phyloP scores from a whole-genome alignment of 2,888 invertebrate genomes.

The Lycaena phlaeas region DNA sequence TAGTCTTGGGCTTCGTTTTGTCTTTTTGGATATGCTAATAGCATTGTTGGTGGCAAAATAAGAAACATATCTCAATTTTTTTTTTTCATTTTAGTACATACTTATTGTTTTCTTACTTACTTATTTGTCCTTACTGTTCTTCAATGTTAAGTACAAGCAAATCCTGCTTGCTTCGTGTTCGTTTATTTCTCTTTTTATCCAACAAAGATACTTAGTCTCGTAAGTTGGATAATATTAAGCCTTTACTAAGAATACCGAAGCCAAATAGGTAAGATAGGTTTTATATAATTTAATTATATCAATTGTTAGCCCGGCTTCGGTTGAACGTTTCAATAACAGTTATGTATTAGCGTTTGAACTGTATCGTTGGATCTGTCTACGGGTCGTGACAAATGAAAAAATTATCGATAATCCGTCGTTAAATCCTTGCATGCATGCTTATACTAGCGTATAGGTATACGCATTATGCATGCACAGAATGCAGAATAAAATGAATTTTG shows the following conservation, averaged over 20 bases:
- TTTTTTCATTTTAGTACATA: too few relatives aligned
- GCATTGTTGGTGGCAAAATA: too few relatives aligned
- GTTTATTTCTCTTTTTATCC: too few relatives aligned
- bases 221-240: constrained; percentile 9
- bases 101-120: too few relatives aligned
- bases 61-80: too few relatives aligned
- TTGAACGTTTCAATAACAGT: constrained; percentile 10
- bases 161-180: too few relatives aligned
- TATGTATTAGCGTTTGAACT: neutral
- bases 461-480: neutral
- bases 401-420: neutral
- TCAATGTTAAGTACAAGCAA: too few relatives aligned
- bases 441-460: neutral
- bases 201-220: too few relatives aligned
- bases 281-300: constrained; percentile 55
- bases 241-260: constrained; percentile 28
- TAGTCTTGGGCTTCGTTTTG: too few relatives aligned
- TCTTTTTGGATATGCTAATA: too few relatives aligned
- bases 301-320: constrained; percentile 39
- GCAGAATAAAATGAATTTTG: too few relatives aligned
- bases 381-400: neutral
- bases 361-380: neutral
- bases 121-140: too few relatives aligned
- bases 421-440: neutral
- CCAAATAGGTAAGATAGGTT: constrained; percentile 40